Base-by-base conservation (phyloP, 1,140 invertebrate genomes). In the Drosophila varians region DNA sequence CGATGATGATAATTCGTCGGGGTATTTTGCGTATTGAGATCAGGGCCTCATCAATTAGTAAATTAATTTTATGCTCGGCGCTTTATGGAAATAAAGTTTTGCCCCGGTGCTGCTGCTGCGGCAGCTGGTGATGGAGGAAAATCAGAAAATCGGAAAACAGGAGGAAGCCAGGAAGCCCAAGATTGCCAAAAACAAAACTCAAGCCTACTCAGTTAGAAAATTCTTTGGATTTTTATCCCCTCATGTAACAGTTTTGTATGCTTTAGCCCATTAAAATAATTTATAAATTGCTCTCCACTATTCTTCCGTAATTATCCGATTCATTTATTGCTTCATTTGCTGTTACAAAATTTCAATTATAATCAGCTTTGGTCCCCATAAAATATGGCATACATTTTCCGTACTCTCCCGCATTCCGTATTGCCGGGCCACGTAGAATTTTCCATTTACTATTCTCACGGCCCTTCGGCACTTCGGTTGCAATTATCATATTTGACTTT, bases 1-100 rank as follows among this genome's bases (percentile, higher is more conserved):
- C 74, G 74, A 89, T 89, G 64, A 68, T 73, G 74, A 89, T 89
- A 86, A 87, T 89, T 89, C 87, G 80, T 90, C 74, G 87, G 80
- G 88, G 76, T 88, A 90, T 90, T 90, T 90, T 90, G 88, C 88
- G 88, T 90, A 90, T 90, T 90, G 88, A 90, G 88, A 90, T 90
- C 88, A 90, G 88, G 88, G 88, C 84, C 88, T 86, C 88, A 90
- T 90, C 88, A 90, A 90, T 90, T 90, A 90, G 88, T 90, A 88
- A 87, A 90, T 90, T 90, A 90, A 90, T 90, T 89, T 89, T 89
- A 89, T 90, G 82, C 82, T 66, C 83, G 73, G 52, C 52, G 77
- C 72, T 82, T 70, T 66, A 75, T 79, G 80, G 79, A 84, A 84
- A 47, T 65, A 65, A 71, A 55, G 64, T 82, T 57, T 56, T 53